A percentile compares a stretch with the other conserved stretches of the same genome.
phyloP scores from a whole-genome alignment of 2,113 vertebrate genomes.

The Alouatta palliata region DNA sequence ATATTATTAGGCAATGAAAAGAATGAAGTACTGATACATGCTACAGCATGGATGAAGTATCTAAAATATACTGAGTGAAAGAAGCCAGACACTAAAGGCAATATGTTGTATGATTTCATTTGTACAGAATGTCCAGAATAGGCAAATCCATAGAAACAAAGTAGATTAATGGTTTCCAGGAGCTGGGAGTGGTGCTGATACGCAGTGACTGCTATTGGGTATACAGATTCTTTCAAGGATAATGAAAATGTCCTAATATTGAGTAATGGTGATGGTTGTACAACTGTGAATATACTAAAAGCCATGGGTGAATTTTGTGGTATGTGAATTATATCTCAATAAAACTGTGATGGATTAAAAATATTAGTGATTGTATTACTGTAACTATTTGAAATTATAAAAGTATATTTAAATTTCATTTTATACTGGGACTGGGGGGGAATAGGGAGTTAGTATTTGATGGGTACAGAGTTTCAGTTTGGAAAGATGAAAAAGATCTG shows the following conservation, averaged over 20 bases:
- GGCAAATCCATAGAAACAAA: background rate
- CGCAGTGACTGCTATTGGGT: background rate
- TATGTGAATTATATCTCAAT: slow-evolving; percentile 40
- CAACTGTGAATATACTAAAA: slow-evolving; percentile 32
- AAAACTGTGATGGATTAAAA: slow-evolving; percentile 16
- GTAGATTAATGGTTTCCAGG: background rate
- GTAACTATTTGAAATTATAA: slow-evolving; percentile 45
- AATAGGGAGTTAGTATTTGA: background rate
- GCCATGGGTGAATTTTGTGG: background rate
- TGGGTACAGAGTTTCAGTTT: background rate
- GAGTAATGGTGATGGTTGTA: background rate
- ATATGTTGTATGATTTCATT: background rate
- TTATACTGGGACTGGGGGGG: background rate
- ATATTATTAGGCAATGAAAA: slow-evolving; percentile 13
- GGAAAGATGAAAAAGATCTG: slow-evolving; percentile 18
- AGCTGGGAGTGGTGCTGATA: background rate
- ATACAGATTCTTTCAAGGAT: background rate
- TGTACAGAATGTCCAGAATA: slow-evolving; percentile 1
- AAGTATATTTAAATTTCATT: slow-evolving; percentile 42
- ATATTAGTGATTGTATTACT: background rate
- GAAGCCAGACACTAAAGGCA: background rate
- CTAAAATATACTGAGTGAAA: slow-evolving; percentile 35
- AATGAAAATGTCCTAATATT: slow-evolving; percentile 30
- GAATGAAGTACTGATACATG: slow-evolving; percentile 2
- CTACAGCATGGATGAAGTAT: background rate